Conservation (phyloP, 2,888 invertebrate species). For the Entomobrya multifasciata region DNA sequence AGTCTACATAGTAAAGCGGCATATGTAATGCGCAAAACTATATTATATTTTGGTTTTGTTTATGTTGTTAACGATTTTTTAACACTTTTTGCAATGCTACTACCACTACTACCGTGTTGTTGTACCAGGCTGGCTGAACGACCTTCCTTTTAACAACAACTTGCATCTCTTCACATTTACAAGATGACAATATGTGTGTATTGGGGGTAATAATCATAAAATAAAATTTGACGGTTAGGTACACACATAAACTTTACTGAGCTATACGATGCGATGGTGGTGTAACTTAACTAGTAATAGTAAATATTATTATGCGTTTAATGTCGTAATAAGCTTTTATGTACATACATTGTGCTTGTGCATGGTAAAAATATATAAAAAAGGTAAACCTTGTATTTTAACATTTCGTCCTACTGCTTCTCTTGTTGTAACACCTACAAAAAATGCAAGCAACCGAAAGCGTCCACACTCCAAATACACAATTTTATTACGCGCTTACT, state of each 20-base stretch:
- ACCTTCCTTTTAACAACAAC: conserved; percentile 59
- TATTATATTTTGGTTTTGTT: conserved; percentile 33
- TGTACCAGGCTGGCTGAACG: conserved; percentile 44
- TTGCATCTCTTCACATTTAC: conserved; percentile 63
- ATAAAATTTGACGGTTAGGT: conserved; percentile 68
- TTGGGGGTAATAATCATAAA: conserved; percentile 71
- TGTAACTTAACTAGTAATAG: no score
- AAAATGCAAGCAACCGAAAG: no score
- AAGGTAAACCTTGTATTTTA: conserved; percentile 12
- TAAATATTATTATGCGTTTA: conserved; percentile 43
- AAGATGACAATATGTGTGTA: conserved; percentile 62
- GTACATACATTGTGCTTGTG: background rate
- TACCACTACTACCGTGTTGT: conserved; percentile 20
- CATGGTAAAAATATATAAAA: background rate
- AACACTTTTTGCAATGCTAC: background rate
- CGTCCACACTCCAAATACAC: conserved; percentile 51
- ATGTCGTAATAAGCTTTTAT: conserved; percentile 3
- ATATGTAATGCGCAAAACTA: conserved; percentile 27
- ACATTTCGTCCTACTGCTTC: conserved; percentile 10
- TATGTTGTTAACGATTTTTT: conserved; percentile 44
- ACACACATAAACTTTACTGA: conserved; percentile 50
- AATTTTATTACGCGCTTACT: conserved; percentile 55
- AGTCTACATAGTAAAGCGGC: background rate
- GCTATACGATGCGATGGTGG: conserved; percentile 11
- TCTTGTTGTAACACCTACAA: conserved; percentile 3